Evolutionary conservation across 2,797 vertebrate species (phyloP).

Genomic region (Agapornis canus): DNA sequence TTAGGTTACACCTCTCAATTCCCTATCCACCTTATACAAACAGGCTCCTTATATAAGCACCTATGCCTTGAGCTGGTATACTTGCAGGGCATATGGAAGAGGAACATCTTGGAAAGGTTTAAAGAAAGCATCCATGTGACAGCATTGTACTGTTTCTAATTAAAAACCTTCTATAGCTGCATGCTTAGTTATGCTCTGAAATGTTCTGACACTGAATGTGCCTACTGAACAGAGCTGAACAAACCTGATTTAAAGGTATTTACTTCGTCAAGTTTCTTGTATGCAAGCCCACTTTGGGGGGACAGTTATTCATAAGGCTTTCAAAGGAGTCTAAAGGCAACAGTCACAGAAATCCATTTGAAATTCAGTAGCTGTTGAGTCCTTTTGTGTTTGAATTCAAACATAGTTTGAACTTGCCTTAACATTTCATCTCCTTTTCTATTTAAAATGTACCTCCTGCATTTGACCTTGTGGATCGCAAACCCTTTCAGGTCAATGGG

Average conservation of each 20-base stretch:
- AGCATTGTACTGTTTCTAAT: background rate
- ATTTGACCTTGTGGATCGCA: background rate
- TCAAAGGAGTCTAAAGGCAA: background rate
- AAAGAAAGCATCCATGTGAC: accelerated
- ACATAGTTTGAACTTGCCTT: background rate
- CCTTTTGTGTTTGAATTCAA: background rate
- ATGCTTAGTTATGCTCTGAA: background rate
- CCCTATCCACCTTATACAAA: background rate
- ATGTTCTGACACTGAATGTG: background rate
- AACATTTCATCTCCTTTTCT: background rate
- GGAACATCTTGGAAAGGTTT: background rate
- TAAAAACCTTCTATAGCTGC: background rate
- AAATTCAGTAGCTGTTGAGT: background rate
- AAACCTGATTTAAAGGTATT: background rate
- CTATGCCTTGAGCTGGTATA: background rate
- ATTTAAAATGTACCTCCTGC: background rate
- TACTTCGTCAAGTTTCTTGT: background rate
- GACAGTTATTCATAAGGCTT: background rate
- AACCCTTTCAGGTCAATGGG: background rate
- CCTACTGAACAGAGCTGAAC: background rate
- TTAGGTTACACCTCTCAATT: background rate
- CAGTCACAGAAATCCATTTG: background rate
- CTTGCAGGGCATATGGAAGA: background rate
- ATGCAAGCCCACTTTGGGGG: background rate
- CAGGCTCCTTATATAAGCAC: background rate